A percentile compares a stretch with the other conserved stretches of the same genome.
Evolutionary conservation across 53 echinoderm and acorn worm genomes (phyloP).

Genomic region (Actinopyga echinites): DNA sequence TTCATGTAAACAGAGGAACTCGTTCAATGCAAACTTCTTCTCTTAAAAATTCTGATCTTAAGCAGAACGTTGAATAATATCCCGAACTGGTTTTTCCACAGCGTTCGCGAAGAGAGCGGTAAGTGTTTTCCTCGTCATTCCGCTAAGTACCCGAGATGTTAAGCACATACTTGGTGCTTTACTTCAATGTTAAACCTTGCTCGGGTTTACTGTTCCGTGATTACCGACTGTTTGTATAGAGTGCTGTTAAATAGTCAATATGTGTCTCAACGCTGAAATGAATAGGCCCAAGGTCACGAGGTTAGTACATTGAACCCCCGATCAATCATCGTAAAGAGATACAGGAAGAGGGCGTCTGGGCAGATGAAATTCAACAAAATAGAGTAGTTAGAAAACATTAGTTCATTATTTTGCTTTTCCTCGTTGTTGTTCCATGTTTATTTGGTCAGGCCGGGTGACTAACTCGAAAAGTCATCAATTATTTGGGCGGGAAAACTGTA

Average conservation of each 20-base stretch:
- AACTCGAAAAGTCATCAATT: no score
- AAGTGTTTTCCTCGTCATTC: constrained; percentile 22
- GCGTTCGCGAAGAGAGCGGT: constrained; percentile 1
- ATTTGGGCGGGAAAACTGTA: no score
- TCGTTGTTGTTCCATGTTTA: no score
- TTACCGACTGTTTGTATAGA: constrained; percentile 26
- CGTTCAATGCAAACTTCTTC: not conserved
- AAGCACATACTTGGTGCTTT: constrained; percentile 19
- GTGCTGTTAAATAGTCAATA: constrained; percentile 3
- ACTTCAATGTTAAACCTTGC: not conserved
- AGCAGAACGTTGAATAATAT: constrained; percentile 15
- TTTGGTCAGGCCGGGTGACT: no score
- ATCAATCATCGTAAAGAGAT: no score
- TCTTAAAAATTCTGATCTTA: constrained; percentile 18
- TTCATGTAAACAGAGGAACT: constrained; percentile 20
- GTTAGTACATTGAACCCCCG: constrained; percentile 14
- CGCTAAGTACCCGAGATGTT: constrained; percentile 27
- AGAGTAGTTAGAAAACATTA: no score
- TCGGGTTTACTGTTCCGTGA: constrained; percentile 12
- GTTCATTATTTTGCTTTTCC: no score
- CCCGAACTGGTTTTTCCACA: not conserved
- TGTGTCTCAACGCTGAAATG: not conserved
- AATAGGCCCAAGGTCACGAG: not conserved
- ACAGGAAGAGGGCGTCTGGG: no score
- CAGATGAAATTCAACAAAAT: no score